phyloP scores from a whole-genome alignment of 2,888 invertebrate species.

The Lasioglossum vierecki region DNA sequence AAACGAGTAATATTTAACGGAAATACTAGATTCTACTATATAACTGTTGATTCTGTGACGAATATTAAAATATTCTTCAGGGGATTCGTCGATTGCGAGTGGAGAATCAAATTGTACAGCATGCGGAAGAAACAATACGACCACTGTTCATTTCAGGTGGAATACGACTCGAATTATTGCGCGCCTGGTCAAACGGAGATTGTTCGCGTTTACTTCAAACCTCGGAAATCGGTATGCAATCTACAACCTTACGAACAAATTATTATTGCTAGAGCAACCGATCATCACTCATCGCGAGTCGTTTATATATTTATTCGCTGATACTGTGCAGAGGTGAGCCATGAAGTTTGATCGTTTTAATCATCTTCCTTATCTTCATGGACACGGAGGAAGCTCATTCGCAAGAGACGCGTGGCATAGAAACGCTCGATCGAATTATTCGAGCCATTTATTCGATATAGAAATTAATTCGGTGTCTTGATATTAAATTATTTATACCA shows the following conservation, averaged over 20 bases:
- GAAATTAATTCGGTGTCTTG: too few species aligned
- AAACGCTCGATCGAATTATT: too few species aligned
- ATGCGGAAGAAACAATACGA: constrained; percentile 51
- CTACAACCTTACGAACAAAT: background rate
- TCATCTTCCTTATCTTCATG: too few species aligned
- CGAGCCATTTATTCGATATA: too few species aligned
- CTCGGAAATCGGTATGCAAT: constrained; percentile 81
- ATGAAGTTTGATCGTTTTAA: too few species aligned
- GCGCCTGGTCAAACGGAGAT: constrained; percentile 85
- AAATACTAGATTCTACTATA: background rate
- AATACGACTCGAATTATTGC: constrained; percentile 81
- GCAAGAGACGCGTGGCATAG: too few species aligned
- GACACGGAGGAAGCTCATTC: too few species aligned
- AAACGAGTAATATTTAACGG: constrained; percentile 84
- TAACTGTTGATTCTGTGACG: background rate
- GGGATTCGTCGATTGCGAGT: constrained; percentile 86
- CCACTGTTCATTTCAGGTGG: constrained; percentile 71
- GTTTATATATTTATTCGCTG: too few species aligned
- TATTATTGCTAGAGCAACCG: too few species aligned
- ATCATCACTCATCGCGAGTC: too few species aligned
- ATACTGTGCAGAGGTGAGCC: too few species aligned
- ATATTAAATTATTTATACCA: too few species aligned
- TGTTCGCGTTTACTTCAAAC: constrained; percentile 86
- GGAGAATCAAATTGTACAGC: constrained; percentile 82
- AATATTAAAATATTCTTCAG: constrained; percentile 77